A percentile compares a stretch with the other conserved stretches of the same genome.
phyloP scores from a whole-genome alignment of 35 echinoderm and acorn worm species.

The Acanthaster planci region DNA sequence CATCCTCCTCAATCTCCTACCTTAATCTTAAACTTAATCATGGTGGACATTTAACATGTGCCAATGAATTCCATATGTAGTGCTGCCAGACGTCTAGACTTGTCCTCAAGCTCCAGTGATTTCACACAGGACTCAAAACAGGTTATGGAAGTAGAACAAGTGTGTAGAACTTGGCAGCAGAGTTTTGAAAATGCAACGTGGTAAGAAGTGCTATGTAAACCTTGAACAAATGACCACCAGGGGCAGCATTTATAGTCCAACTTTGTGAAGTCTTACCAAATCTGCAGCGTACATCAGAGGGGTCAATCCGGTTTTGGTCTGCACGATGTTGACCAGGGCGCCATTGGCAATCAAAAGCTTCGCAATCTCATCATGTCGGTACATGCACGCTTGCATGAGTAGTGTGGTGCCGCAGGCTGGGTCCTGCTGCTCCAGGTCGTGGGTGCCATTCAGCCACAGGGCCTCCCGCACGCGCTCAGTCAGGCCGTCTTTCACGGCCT shows the following conservation, averaged over 20 bases:
- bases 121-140: too few species aligned
- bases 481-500: constrained; percentile 68
- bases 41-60: too few species aligned
- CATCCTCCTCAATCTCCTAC: too few species aligned
- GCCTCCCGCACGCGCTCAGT: constrained; percentile 51
- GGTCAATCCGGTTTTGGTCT: constrained; percentile 68
- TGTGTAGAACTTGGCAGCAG: too few species aligned
- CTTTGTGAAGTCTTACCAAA: constrained; percentile 45
- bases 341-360: constrained; percentile 74
- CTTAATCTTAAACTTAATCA: too few species aligned
- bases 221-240: background rate
- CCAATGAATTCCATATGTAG: too few species aligned
- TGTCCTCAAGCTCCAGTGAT: too few species aligned
- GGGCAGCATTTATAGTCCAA: background rate
- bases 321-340: constrained; percentile 64
- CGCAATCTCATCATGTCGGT: constrained; percentile 73
- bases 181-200: too few species aligned
- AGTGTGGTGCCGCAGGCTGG: constrained; percentile 46
- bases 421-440: constrained; percentile 61
- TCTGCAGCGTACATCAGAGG: constrained; percentile 84
- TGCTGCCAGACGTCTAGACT: too few species aligned
- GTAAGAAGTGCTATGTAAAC: too few species aligned
- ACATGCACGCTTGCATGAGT: constrained; percentile 61
- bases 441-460: constrained; percentile 52
- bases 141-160: too few species aligned